Percentiles rank a stretch among this genome's conserved stretches.
phyloP scores from a whole-genome alignment of 1,140 invertebrate species.

The Lucilia cuprina region DNA sequence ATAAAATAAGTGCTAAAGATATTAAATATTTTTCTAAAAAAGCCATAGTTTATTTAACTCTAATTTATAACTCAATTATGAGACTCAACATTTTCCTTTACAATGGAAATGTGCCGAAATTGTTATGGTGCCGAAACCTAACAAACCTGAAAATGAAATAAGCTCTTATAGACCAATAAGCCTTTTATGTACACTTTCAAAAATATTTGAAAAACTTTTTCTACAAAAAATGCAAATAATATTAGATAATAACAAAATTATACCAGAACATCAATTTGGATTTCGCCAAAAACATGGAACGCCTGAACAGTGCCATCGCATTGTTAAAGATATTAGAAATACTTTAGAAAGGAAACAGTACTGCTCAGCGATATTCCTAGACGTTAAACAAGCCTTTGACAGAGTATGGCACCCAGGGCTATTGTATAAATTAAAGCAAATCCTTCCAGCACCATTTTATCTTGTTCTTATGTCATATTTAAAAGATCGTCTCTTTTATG shows the following conservation, averaged over 20 bases:
- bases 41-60: conserved; percentile 36
- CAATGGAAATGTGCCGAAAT: conserved; percentile 2
- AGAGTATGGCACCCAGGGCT: conserved; percentile 37
- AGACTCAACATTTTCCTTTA: neutral
- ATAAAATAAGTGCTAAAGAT: conserved; percentile 38
- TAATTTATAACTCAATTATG: conserved; percentile 41
- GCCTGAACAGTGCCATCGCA: neutral
- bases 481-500: neutral
- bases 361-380: conserved; percentile 37
- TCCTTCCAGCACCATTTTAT: neutral
- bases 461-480: conserved; percentile 25
- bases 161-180: conserved; percentile 33
- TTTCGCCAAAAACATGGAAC: conserved; percentile 47
- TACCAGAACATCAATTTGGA: conserved; percentile 44
- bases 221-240: conserved; percentile 45
- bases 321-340: neutral
- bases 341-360: conserved; percentile 5
- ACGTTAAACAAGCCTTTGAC: conserved; percentile 35
- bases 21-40: conserved; percentile 39
- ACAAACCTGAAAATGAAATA: neutral
- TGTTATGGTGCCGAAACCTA: neutral
- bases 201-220: conserved; percentile 50
- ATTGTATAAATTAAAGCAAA: conserved; percentile 22
- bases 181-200: conserved; percentile 47
- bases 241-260: conserved; percentile 30